Evolutionary conservation across 2,888 invertebrate species (phyloP), one percentile per base, ranked within the genome.

Genomic region (Chymomyza procnemis): DNA sequence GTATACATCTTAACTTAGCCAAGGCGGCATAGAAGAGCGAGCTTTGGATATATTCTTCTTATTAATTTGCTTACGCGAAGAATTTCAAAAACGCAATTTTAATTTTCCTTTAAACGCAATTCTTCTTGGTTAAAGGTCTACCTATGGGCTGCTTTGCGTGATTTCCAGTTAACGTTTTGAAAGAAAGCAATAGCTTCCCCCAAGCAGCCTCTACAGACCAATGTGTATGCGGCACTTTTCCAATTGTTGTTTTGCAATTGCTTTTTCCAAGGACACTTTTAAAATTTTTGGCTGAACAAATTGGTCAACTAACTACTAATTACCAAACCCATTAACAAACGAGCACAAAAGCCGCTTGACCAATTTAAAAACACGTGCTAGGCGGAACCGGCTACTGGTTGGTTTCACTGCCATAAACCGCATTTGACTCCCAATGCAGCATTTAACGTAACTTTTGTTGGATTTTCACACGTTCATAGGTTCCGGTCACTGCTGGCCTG

Each of bases 221-320:
- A 8, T 26, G 8, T 8, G 4, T 26, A 26, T 26, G 1, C 26
- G 1, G 26, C 26, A 26, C 26, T 26, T 41, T 12, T n/a, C n/a
- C 12, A 41, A 12, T 5, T 41, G 12, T 71, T 71, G 70, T 66
- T 71, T 71, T 61, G 54, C 67, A 67, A 71, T 71, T 71, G 71
- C 71, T 63, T 71, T 64, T 50, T 14, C 12, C 9, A 41, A 41
- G 34, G 12, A 2, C 34, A 12, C 12, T 41, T 12, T 41, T 12
- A 41, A 41, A 41, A 9, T 41, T 41, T 41, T 41, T 41, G 9
- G 34, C 34, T 12, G 12, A 59, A 71, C 71, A 67, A 71, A 71
- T 71, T 71, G 63, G 60, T 41, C 66, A 71, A 41, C 34, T 12
- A 41, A 61, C 69, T 67, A 61, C 69, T 67, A 71, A 71, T 71